These are phyloP conservation scores for Callitettix versicolor DNA, from an alignment of 1,140 invertebrate species.

Conservation along the genomic window DNA sequence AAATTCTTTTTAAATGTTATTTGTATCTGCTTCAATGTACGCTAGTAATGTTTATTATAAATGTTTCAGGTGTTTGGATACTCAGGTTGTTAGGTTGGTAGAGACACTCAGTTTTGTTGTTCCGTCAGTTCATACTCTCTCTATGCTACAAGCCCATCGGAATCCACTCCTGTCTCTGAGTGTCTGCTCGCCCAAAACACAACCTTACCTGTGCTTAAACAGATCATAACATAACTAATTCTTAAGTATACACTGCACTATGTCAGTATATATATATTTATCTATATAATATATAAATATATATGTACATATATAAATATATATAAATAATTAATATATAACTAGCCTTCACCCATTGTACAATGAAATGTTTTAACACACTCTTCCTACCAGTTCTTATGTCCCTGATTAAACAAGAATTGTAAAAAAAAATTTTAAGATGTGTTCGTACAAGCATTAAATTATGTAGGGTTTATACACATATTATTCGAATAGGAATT, in stretches of 20 bases:
- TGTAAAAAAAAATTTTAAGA: slow-evolving; percentile 4
- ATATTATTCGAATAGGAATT: too few species aligned
- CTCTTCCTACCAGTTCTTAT: background rate
- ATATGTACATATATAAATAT: too few species aligned
- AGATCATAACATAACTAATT: slow-evolving; percentile 7
- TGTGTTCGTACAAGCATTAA: slow-evolving; percentile 8
- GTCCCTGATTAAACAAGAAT: background rate
- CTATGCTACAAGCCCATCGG: too few species aligned
- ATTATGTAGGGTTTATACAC: background rate
- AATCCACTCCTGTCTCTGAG: too few species aligned
- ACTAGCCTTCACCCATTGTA: slow-evolving; percentile 12
- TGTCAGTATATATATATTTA: slow-evolving; percentile 9
- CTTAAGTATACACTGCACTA: slow-evolving; percentile 15
- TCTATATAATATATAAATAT: too few species aligned
- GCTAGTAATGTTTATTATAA: too few species aligned
- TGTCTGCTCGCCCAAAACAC: too few species aligned
- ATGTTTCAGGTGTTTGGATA: slow-evolving; percentile 9
- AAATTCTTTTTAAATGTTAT: too few species aligned
- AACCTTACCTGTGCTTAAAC: too few species aligned
- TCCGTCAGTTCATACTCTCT: too few species aligned
- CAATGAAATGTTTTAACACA: background rate
- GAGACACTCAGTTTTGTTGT: too few species aligned
- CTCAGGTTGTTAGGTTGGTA: background rate
- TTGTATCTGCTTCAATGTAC: too few species aligned
- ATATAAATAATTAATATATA: background rate